Evolutionary conservation across 2,888 invertebrate genomes (phyloP), one percentile per base, ranked within the genome.

Genomic region (Ashinkailepas kermadecensis): DNA sequence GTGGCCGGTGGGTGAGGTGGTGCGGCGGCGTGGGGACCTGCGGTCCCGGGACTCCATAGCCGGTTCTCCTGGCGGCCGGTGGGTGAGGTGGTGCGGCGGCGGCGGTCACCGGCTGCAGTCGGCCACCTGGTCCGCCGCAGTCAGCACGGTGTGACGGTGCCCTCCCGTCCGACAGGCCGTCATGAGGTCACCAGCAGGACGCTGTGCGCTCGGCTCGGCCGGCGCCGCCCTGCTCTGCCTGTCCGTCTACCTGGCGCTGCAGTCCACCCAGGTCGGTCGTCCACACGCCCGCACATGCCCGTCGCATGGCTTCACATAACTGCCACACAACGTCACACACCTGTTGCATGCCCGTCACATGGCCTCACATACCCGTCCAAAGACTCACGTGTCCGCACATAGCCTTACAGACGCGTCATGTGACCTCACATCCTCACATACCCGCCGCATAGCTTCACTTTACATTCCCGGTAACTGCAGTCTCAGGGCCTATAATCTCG

Each of bases 161-260:
- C 74, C 74, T 21, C 21, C 25, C 25, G 25, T 6, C 67, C 67
- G 23, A 23, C 74, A 74, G 74, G 74, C 74, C 74, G 21, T 21
- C 39, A 74, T 74, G 74, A 74, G 56, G 54, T 74, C 74, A 0
- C 56, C 21, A 13, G 74, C 56, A 74, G 74, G 74, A 39, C 74
- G 74, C 56, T 74, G 74, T 11, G 74, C 74, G 74, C 54, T 74
- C 74, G 74, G 74, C 74, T 74, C 74, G 74, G 56, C 54, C 54
- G 56, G 15, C 56, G 21, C 39, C 74, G 54, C 21, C 21, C 74
- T 74, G 74, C 54, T 74, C 21, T 21, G 54, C 23, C 8, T 54
- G 18, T 56, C 21, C 74, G 21, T 21, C 74, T 74, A 74, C 74
- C 21, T 18, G 15, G 54, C 74, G 56, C 74, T 74, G 54, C 54